Conservation (phyloP, 2,888 invertebrate genomes). For the Diarsia mendica region DNA sequence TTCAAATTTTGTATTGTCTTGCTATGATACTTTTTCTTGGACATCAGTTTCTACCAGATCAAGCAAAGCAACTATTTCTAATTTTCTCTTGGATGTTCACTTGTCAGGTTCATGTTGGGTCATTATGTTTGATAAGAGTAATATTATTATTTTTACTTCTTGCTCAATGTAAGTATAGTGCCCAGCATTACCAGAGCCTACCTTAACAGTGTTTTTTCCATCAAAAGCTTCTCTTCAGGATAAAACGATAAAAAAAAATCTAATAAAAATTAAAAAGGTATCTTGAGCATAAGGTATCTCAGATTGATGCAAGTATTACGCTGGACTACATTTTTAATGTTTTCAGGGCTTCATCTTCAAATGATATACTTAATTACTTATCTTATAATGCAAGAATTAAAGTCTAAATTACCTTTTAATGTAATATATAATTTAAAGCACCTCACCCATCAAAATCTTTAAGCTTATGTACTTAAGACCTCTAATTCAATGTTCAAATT, state of each 20-base stretch:
- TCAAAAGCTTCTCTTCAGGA: no score
- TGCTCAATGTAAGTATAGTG: neutral
- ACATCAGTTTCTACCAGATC: neutral
- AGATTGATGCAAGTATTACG: neutral
- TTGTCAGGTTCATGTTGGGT: neutral
- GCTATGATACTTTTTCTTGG: neutral
- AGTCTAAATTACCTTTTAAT: neutral
- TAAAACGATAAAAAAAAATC: no score
- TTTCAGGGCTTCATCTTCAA: neutral
- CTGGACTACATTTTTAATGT: neutral
- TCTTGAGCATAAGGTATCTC: no score
- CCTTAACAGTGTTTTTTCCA: neutral
- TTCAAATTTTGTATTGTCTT: neutral
- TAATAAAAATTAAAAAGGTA: no score
- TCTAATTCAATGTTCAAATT: conserved; percentile 55
- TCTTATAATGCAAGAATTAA: neutral
- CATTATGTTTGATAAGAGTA: neutral
- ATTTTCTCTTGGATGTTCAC: neutral
- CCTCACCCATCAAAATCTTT: conserved; percentile 15
- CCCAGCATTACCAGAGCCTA: neutral
- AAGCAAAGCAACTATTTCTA: neutral
- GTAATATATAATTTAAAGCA: conserved; percentile 19
- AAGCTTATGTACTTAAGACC: conserved; percentile 27
- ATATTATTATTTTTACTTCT: neutral
- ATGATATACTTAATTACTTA: neutral